Base-by-base conservation (phyloP, 2,797 vertebrate species). In the Astyanax mexicanus region DNA sequence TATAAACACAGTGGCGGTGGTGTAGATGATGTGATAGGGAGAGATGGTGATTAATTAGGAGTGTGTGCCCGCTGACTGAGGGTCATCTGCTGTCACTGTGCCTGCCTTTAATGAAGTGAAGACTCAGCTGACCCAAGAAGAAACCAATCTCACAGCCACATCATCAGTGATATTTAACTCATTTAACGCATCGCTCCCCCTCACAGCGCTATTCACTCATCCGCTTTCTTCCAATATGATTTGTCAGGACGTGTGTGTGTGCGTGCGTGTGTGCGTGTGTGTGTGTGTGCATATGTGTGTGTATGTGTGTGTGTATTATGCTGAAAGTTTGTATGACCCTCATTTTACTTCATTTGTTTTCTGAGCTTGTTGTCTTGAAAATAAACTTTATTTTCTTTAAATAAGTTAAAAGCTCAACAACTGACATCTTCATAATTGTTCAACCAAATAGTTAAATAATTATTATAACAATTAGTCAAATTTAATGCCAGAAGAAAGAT, bases 121-220 rank as follows among this genome's bases (percentile, higher is more conserved):
- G 44, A 78, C 11, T 58, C 44, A 60, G 66, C n/a, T 72, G 73
- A 58, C 64, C 64, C 70, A 37, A 19, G 15, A 72, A 72, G 40
- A 62, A 51, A 61, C 6, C 40, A 32, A 67, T 74, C 72, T 45
- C 69, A 58, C 35, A 29, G 21, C n/a, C 35, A 6, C 54, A 71
- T 78, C 37, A 42, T 72, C 27, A 62, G 19, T 90, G 89, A 89
- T 91, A 90, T 92, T 91, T 90, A 88, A 89, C 89, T 89, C 81
- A 69, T 90, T 89, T 89, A 87, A 74, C 81, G 86, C 82, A 74
- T 88, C 12, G 13, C 47, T 74, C 61, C 51, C 19, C 29, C n/a
- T 52, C 60, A 25, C 8, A 29, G 27, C n/a, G 6, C 55, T 38
- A 60, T 80, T 78, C 42, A 10, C 83, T 80, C 72, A n/a, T 83